Evolutionary conservation across 2,113 vertebrate genomes (phyloP).

Genomic region (Romanogobio albipinnatus): DNA sequence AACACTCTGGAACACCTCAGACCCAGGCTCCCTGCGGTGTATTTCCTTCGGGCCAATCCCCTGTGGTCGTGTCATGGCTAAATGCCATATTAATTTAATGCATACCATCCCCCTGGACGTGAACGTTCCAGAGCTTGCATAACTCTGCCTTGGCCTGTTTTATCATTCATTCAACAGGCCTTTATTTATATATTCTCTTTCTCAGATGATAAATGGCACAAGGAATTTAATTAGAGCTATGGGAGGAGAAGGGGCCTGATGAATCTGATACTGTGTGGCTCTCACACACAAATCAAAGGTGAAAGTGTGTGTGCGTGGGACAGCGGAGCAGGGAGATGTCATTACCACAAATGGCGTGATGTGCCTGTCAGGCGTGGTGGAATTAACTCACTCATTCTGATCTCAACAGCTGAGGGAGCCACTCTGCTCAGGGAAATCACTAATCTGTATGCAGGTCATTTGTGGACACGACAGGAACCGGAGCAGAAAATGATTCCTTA

Average conservation of each 20-base stretch:
- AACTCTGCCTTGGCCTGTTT: slow-evolving; percentile 17
- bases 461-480: slow-evolving; percentile 46
- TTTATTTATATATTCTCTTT: slow-evolving; percentile 43
- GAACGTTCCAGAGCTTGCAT: slow-evolving; percentile 31
- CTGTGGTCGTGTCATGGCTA: background rate
- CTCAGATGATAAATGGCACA: slow-evolving; percentile 58
- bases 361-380: slow-evolving; percentile 43
- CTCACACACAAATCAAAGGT: slow-evolving; percentile 49
- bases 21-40: background rate
- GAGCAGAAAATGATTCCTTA: slow-evolving; percentile 57
- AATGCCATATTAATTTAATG: slow-evolving; percentile 40
- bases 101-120: background rate
- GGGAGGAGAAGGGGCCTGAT: slow-evolving; percentile 47
- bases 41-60: background rate
- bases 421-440: slow-evolving; percentile 42
- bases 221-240: slow-evolving; percentile 62
- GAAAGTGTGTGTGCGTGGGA: slow-evolving; percentile 15
- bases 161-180: slow-evolving; percentile 43
- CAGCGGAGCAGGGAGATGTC: slow-evolving; percentile 3
- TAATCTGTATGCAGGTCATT: slow-evolving; percentile 64
- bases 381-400: slow-evolving; percentile 51
- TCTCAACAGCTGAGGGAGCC: slow-evolving; percentile 33
- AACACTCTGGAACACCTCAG: background rate
- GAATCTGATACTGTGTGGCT: slow-evolving; percentile 30
- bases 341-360: slow-evolving; percentile 27